Percentiles rank a stretch among this genome's conserved stretches.
phyloP scores from a whole-genome alignment of 2,797 vertebrate species.

The Megalops cyprinoides region DNA sequence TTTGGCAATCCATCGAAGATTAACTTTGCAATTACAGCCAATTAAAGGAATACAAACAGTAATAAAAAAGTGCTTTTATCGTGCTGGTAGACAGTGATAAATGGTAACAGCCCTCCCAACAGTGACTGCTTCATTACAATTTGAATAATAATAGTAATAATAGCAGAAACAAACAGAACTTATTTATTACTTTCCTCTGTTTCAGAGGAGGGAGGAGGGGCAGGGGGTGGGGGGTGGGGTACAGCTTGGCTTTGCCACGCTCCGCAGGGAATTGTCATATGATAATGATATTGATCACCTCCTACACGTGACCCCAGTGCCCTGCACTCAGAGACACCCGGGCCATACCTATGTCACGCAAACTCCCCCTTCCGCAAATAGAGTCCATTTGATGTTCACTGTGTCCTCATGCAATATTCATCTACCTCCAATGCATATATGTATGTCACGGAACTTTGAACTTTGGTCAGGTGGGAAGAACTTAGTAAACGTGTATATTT shows the following conservation, averaged over 20 bases:
- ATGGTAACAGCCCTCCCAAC: not conserved
- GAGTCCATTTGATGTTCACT: not conserved
- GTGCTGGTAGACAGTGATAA: constrained; percentile 18
- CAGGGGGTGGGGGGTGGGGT: not conserved
- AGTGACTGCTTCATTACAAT: not conserved
- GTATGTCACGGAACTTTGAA: not conserved
- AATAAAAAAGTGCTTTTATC: not conserved
- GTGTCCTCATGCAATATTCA: too few relatives aligned
- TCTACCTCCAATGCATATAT: not conserved
- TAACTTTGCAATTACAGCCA: constrained; percentile 15
- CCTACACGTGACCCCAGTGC: constrained; percentile 17
- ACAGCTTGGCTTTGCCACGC: not conserved
- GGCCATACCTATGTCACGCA: not conserved
- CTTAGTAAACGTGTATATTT: too few relatives aligned
- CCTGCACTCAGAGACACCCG: not conserved
- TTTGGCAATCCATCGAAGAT: constrained; percentile 7
- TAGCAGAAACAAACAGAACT: not conserved
- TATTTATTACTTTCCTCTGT: not conserved
- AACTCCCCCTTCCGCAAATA: not conserved
- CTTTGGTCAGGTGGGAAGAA: not conserved
- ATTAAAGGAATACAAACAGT: not conserved
- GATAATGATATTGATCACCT: constrained; percentile 45
- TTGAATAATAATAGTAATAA: constrained; percentile 4
- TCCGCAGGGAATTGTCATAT: constrained; percentile 12
- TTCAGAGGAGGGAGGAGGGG: too few relatives aligned